phyloP scores from a whole-genome alignment of 2,797 vertebrate species.

The Mormyrus hasselquistii region DNA sequence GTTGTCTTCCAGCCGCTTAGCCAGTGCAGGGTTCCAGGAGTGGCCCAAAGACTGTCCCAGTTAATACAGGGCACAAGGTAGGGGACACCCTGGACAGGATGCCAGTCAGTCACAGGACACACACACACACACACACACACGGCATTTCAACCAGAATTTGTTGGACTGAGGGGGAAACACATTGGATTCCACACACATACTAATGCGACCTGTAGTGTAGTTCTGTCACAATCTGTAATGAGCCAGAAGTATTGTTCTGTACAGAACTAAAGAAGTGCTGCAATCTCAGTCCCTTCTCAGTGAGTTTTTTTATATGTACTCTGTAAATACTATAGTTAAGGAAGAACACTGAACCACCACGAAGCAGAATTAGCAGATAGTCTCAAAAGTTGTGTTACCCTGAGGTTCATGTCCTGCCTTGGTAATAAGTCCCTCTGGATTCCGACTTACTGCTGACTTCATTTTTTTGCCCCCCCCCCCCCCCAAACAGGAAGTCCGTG shows the following conservation, averaged over 20 bases:
- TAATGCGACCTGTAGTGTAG: neutral
- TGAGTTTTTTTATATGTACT: neutral
- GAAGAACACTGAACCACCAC: neutral
- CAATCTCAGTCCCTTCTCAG: neutral
- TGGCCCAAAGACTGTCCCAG: neutral
- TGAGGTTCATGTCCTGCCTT: neutral
- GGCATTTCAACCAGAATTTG: neutral
- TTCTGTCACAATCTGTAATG: neutral
- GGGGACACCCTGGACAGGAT: neutral
- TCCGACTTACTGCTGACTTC: neutral
- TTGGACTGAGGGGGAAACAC: neutral
- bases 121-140: neutral
- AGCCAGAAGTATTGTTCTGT: neutral
- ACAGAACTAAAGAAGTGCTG: neutral
- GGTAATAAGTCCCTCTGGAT: neutral
- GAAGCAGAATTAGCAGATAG: neutral
- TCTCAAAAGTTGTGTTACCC: neutral
- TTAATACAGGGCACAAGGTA: neutral
- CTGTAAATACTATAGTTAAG: neutral
- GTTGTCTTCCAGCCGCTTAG: neutral
- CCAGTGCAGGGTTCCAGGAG: neutral
- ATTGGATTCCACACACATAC: neutral
- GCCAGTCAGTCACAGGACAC: neutral
- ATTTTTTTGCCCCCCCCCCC: neutral
- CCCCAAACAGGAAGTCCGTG: conserved; percentile 64